Evolutionary conservation across 2,113 vertebrate genomes (phyloP).

Genomic region (Pogonocichla stellata): DNA sequence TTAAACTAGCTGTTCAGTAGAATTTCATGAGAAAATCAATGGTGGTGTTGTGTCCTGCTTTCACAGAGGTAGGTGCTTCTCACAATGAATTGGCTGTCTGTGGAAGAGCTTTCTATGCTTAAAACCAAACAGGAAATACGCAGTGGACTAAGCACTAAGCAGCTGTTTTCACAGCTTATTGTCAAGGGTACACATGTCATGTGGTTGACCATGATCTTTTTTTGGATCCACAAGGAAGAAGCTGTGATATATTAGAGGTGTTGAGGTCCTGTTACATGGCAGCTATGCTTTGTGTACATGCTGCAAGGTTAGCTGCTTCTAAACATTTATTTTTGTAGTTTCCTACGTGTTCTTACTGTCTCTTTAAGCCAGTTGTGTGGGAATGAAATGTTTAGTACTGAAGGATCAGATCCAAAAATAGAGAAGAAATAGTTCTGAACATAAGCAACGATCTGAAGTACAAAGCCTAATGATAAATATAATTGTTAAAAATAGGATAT

Average conservation of each 20-base stretch:
- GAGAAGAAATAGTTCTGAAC: conserved; percentile 38
- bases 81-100: neutral
- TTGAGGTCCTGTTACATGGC: neutral
- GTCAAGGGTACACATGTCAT: neutral
- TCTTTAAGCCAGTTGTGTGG: conserved; percentile 54
- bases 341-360: neutral
- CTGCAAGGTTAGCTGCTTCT: neutral
- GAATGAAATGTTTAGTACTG: conserved; percentile 47
- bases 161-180: neutral
- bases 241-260: neutral
- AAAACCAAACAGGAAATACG: neutral
- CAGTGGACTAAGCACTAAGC: neutral
- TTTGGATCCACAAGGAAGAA: neutral
- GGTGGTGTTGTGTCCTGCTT: neutral
- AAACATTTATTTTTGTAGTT: neutral
- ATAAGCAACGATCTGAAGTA: conserved; percentile 12
- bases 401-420: conserved; percentile 57
- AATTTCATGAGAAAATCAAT: neutral
- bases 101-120: neutral
- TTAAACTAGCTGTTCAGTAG: neutral
- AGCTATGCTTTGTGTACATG: neutral
- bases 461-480: conserved; percentile 30
- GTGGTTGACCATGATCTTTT: neutral
- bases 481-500: conserved; percentile 37
- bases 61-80: neutral